Evolutionary conservation across 2,113 vertebrate species (phyloP).

Genomic region (Bolborhynchus lineola): DNA sequence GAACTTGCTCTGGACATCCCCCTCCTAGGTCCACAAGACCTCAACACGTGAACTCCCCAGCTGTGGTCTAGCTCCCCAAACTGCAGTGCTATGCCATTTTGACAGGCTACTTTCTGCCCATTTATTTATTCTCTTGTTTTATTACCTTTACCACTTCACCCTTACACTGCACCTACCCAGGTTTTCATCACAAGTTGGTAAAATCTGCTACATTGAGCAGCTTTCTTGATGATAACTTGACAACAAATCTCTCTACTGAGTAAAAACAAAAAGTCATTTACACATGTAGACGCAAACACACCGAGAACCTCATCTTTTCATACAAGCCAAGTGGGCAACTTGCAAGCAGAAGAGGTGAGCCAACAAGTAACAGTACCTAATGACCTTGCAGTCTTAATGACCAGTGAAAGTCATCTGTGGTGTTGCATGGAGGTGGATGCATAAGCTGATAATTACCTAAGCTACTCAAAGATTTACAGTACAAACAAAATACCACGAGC

Average conservation of each 20-base stretch:
- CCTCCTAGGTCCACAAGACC: background rate
- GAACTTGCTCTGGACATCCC: background rate
- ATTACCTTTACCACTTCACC: background rate
- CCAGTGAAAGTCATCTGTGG: background rate
- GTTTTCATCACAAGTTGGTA: background rate
- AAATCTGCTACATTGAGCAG: background rate
- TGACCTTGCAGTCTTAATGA: background rate
- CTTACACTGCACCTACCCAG: background rate
- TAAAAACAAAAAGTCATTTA: background rate
- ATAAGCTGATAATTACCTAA: background rate
- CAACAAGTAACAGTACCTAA: background rate
- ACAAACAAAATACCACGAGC: background rate
- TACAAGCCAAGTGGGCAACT: rapidly evolving
- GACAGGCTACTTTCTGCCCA: background rate
- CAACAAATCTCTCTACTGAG: background rate
- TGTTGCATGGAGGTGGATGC: background rate
- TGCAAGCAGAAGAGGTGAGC: background rate
- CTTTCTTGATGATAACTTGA: background rate
- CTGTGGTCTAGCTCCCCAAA: rapidly evolving
- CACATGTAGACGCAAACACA: background rate
- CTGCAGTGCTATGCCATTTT: rapidly evolving
- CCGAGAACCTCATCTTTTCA: background rate
- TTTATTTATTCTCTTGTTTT: background rate
- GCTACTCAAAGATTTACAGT: background rate
- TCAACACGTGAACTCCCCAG: background rate